These are phyloP conservation scores for Melozone crissalis DNA, from an alignment of 2,113 vertebrate species.

Conservation along the genomic window DNA sequence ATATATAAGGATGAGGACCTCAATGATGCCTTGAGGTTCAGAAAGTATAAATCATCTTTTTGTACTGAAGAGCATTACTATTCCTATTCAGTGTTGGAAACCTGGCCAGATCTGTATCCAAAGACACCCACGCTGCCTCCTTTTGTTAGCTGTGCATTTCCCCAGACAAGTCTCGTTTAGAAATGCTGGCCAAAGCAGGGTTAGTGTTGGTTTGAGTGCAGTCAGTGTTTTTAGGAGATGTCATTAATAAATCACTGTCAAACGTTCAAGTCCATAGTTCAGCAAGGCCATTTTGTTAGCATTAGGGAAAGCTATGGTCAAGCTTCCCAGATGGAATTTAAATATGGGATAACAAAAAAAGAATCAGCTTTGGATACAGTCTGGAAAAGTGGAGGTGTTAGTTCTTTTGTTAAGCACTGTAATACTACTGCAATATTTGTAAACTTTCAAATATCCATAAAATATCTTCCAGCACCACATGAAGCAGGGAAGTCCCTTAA, in stretches of 20 bases:
- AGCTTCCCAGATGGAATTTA: not conserved
- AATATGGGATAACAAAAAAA: not conserved
- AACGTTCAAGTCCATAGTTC: not conserved
- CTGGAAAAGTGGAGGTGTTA: not conserved
- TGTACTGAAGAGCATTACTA: not conserved
- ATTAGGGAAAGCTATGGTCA: not conserved
- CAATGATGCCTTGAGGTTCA: not conserved
- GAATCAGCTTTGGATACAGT: accelerated
- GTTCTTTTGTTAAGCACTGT: not conserved
- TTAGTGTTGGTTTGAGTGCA: not conserved
- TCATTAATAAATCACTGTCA: not conserved
- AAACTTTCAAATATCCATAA: not conserved
- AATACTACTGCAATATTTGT: not conserved
- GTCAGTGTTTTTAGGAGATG: not conserved
- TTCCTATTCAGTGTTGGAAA: not conserved
- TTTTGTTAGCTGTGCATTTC: not conserved
- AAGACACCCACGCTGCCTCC: not conserved
- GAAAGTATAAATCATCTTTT: not conserved
- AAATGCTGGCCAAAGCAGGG: not conserved
- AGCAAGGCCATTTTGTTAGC: not conserved
- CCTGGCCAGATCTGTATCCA: not conserved
- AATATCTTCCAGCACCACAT: not conserved
- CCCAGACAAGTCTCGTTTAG: not conserved
- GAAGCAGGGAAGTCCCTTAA: not conserved
- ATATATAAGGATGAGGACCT: not conserved